Conservation (phyloP, 1,140 invertebrate species). For the Drosophila hydei region DNA sequence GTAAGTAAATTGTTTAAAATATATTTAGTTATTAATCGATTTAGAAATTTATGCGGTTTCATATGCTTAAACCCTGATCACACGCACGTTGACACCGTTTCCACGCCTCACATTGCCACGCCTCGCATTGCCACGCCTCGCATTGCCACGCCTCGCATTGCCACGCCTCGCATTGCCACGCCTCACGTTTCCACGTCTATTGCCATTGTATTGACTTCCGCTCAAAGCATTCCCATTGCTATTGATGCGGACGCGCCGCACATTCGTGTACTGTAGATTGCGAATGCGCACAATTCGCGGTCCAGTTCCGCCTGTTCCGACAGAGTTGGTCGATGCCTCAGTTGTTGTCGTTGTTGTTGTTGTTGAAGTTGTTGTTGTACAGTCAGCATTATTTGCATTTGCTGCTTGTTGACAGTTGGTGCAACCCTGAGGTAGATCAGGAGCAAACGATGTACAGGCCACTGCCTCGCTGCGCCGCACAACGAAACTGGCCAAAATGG, state of each 20-base stretch:
- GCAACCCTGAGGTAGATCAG: slow-evolving; percentile 2
- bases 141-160: neutral
- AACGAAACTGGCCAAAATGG: slow-evolving; percentile 15
- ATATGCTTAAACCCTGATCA: neutral
- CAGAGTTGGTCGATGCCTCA: neutral
- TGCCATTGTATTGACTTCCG: neutral
- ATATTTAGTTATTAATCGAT: too few species aligned
- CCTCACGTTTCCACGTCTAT: neutral
- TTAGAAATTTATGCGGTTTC: too few species aligned
- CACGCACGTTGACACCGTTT: neutral
- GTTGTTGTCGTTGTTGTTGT: slow-evolving; percentile 1
- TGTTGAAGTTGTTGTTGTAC: neutral
- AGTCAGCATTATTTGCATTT: neutral
- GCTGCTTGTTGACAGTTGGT: neutral
- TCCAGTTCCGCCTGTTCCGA: slow-evolving; percentile 1
- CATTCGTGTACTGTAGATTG: neutral
- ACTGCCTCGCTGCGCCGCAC: slow-evolving; percentile 17
- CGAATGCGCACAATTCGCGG: neutral
- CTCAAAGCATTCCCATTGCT: too few species aligned
- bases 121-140: neutral
- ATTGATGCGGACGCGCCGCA: neutral
- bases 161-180: neutral
- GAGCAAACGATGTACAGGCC: slow-evolving; percentile 15
- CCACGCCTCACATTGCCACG: neutral
- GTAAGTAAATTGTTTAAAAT: too few species aligned